Evolutionary conservation across 2,888 invertebrate genomes (phyloP).

Genomic region (Microplitis deprimator): DNA sequence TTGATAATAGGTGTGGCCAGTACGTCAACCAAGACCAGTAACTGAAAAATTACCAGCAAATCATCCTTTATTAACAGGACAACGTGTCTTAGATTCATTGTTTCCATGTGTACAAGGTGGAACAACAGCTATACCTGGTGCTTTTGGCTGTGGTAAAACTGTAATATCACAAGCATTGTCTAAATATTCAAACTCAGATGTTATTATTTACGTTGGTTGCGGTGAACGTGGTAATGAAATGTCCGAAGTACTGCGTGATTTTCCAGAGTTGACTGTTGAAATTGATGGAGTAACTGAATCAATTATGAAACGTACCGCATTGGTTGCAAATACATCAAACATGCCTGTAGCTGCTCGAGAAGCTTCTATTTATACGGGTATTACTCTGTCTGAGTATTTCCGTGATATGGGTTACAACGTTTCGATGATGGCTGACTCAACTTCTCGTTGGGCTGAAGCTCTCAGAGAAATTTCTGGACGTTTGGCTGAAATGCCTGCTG

Average conservation of each 20-base stretch:
- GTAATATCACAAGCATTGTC: slow-evolving; percentile 99
- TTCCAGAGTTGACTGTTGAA: slow-evolving; percentile 98
- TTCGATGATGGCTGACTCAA: slow-evolving; percentile 99
- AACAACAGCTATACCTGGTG: slow-evolving; percentile 98
- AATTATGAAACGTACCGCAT: slow-evolving; percentile 99
- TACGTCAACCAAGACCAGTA: slow-evolving; percentile 95
- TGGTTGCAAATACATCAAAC: slow-evolving; percentile 99
- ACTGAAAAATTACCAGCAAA: slow-evolving; percentile 99
- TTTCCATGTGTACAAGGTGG: slow-evolving; percentile 99
- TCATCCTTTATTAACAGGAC: slow-evolving; percentile 97
- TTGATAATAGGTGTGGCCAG: slow-evolving; percentile 88
- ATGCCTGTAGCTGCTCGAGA: slow-evolving; percentile 99
- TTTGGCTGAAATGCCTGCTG: slow-evolving; percentile 99
- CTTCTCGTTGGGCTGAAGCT: slow-evolving; percentile 99
- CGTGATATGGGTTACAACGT: slow-evolving; percentile 99
- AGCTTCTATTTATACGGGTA: slow-evolving; percentile 99
- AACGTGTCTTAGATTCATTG: slow-evolving; percentile 96
- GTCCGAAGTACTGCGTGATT: slow-evolving; percentile 99
- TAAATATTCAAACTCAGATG: slow-evolving; percentile 99
- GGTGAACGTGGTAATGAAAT: slow-evolving; percentile 99
- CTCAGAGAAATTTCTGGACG: slow-evolving; percentile 99
- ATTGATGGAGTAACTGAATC: slow-evolving; percentile 97
- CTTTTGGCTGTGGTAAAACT: slow-evolving; percentile 99
- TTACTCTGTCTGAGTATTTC: slow-evolving; percentile 99
- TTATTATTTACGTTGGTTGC: slow-evolving; percentile 99